These are phyloP conservation scores for Scolopax mira DNA, from an alignment of 2,113 vertebrate genomes.

Conservation along the genomic window DNA sequence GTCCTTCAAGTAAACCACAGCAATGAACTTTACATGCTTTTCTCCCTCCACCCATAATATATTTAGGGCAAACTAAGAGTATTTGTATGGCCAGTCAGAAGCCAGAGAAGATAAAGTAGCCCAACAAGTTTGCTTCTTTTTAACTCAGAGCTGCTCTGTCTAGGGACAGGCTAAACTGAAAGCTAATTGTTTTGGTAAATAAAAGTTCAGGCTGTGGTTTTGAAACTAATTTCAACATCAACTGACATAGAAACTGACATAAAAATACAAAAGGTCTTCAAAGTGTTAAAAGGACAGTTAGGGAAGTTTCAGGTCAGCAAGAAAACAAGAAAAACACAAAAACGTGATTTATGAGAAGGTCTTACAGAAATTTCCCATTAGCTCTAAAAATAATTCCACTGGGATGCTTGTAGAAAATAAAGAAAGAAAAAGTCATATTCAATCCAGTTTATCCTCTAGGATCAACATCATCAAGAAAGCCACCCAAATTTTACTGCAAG, in stretches of 20 bases:
- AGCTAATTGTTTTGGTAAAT: conserved; percentile 12
- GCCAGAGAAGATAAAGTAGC: neutral
- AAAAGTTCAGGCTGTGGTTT: neutral
- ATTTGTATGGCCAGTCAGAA: neutral
- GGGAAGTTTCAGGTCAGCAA: neutral
- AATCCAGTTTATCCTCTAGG: neutral
- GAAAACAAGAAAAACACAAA: neutral
- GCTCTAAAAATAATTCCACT: neutral
- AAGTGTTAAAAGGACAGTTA: neutral
- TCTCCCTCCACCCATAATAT: neutral
- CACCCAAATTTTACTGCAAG: conserved; percentile 17
- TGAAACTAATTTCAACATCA: conserved; percentile 6
- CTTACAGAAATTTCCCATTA: neutral
- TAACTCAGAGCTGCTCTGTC: neutral
- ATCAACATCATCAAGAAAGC: conserved; percentile 23
- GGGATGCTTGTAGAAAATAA: neutral
- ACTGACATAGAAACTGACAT: neutral
- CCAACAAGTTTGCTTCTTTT: neutral
- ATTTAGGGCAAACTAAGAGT: neutral
- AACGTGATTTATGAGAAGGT: neutral
- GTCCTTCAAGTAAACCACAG: neutral
- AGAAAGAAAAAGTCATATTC: neutral
- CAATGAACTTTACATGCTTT: neutral
- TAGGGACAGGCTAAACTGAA: neutral
- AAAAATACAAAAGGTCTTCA: neutral